Conservation (phyloP, 2,113 vertebrate species). For the mouse (Mus musculus) region DNA sequence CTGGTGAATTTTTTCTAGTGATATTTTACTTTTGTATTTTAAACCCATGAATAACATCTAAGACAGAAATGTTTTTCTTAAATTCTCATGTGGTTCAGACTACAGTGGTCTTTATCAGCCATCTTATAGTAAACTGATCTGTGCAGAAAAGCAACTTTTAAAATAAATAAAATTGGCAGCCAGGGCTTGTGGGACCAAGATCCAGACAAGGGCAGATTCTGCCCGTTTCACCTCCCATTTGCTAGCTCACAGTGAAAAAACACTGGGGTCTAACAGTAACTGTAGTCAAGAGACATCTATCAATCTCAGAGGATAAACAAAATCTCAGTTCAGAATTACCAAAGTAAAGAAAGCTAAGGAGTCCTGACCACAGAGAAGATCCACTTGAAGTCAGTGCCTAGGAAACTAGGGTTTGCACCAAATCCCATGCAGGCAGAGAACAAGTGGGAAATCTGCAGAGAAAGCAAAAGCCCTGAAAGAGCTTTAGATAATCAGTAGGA, state of each 20-base stretch:
- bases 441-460: neutral
- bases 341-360: neutral
- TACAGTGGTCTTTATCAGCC: neutral
- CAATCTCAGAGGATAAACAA: neutral
- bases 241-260: neutral
- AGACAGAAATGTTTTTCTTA: neutral
- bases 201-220: neutral
- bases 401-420: neutral
- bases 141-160: neutral
- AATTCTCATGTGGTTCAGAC: neutral
- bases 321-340: neutral
- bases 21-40: slow-evolving; percentile 29
- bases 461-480: neutral
- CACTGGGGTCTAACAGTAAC: neutral
- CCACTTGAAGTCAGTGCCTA: neutral
- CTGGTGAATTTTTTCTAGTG: neutral
- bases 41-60: neutral
- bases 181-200: neutral
- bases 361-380: neutral
- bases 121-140: neutral
- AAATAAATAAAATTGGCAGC: neutral
- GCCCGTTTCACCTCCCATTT: neutral
- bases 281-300: neutral
- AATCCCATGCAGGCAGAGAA: neutral
- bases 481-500: neutral